phyloP scores from a whole-genome alignment of 1,140 invertebrate species.

The Zaprionus tsacasi region DNA sequence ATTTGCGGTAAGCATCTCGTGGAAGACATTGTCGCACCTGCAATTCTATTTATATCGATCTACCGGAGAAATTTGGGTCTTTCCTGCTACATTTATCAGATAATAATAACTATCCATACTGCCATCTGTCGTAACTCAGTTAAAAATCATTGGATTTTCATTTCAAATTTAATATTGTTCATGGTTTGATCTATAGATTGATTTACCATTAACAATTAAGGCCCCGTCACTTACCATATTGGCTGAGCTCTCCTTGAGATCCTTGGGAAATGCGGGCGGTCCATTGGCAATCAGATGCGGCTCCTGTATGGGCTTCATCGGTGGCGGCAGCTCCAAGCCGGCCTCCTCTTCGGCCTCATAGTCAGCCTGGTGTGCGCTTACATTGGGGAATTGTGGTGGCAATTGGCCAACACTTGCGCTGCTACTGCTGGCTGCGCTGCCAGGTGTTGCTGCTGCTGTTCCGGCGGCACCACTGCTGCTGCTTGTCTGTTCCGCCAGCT shows the following conservation, averaged over 20 bases:
- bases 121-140: no score
- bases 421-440: slow-evolving; percentile 23
- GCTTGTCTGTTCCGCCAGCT: slow-evolving; percentile 63
- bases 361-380: slow-evolving; percentile 73
- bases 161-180: no score
- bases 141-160: no score
- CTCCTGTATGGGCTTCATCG: slow-evolving; percentile 97
- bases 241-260: slow-evolving; percentile 87
- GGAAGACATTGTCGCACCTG: no score
- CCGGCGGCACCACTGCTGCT: slow-evolving; percentile 40
- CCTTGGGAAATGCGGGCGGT: slow-evolving; percentile 85
- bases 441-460: slow-evolving; percentile 47
- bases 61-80: no score
- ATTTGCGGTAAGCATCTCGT: no score
- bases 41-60: no score
- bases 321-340: slow-evolving; percentile 94
- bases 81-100: no score
- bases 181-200: no score
- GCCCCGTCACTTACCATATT: slow-evolving; percentile 86
- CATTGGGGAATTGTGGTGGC: slow-evolving; percentile 59
- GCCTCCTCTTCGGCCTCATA: slow-evolving; percentile 90
- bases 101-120: no score
- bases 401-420: slow-evolving; percentile 40
- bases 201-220: no score
- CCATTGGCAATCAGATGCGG: slow-evolving; percentile 85